Percentiles rank a stretch among this genome's conserved stretches.
Evolutionary conservation across 1,140 invertebrate species (phyloP).

Genomic region (Teleopsis dalmanni): DNA sequence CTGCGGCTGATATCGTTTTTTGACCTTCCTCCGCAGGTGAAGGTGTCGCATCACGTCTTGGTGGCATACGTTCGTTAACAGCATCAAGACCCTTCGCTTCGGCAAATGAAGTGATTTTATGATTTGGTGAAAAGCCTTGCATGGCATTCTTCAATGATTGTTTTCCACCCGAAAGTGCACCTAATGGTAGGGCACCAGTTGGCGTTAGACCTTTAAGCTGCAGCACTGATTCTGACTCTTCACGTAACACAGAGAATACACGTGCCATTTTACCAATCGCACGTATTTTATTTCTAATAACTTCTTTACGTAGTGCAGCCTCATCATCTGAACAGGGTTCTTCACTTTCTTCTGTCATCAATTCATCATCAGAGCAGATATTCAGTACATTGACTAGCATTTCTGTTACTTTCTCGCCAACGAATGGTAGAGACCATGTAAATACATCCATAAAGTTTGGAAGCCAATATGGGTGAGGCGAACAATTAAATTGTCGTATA

Average conservation of each 20-base stretch:
- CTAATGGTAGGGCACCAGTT: slow-evolving; percentile 89
- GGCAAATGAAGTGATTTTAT: slow-evolving; percentile 95
- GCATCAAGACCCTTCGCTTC: slow-evolving; percentile 96
- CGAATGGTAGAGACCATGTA: slow-evolving; percentile 98
- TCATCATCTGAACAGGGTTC: slow-evolving; percentile 62
- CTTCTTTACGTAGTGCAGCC: slow-evolving; percentile 94
- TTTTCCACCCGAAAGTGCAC: slow-evolving; percentile 91
- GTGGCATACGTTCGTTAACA: slow-evolving; percentile 98
- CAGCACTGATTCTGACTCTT: slow-evolving; percentile 92
- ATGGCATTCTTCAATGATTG: slow-evolving; percentile 90
- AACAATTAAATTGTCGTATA: slow-evolving; percentile 99
- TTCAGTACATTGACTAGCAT: slow-evolving; percentile 99
- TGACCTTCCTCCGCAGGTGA: slow-evolving; percentile 46
- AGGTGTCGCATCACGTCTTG: slow-evolving; percentile 75
- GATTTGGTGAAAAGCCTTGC: slow-evolving; percentile 93
- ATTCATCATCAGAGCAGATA: slow-evolving; percentile 98
- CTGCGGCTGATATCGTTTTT: slow-evolving; percentile 32
- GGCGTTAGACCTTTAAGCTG: slow-evolving; percentile 96
- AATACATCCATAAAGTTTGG: slow-evolving; percentile 99
- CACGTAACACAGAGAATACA: slow-evolving; percentile 96
- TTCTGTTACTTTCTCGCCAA: slow-evolving; percentile 99
- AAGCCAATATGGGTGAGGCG: slow-evolving; percentile 98
- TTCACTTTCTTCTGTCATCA: slow-evolving; percentile 68
- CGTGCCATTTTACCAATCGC: slow-evolving; percentile 99
- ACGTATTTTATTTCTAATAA: slow-evolving; percentile 97